These are phyloP conservation scores for Epiperipatus broadwayi DNA, from an alignment of 2,888 invertebrate genomes.

Conservation along the genomic window DNA sequence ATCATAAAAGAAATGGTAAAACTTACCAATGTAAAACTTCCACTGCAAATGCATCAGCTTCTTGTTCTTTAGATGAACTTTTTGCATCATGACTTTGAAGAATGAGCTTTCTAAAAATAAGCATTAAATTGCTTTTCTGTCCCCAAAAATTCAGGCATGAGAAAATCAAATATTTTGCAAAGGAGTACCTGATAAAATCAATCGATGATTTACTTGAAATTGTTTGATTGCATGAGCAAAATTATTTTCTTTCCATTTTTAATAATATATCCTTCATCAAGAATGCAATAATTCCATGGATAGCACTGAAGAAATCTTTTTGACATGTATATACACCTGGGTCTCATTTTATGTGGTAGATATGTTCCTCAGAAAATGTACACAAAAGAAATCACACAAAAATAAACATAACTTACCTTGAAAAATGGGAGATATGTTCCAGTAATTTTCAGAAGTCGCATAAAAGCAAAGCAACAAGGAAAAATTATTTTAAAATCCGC, in stretches of 20 bases:
- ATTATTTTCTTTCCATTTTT: conserved; percentile 92
- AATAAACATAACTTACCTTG: no score
- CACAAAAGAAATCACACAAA: no score
- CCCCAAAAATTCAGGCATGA: conserved; percentile 95
- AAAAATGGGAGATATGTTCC: no score
- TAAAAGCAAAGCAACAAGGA: no score
- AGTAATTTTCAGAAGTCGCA: no score
- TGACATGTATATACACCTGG: no score
- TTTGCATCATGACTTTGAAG: conserved; percentile 67
- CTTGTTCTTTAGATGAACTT: conserved; percentile 56
- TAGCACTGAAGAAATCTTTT: conserved; percentile 64
- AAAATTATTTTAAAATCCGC: no score
- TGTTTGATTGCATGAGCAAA: conserved; percentile 86
- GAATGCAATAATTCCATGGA: conserved; percentile 88
- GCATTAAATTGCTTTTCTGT: conserved; percentile 84
- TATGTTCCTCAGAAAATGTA: no score
- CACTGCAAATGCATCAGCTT: no score
- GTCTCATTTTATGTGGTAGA: no score
- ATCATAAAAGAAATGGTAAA: conserved; percentile 34
- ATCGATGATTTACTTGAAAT: conserved; percentile 62
- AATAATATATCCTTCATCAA: conserved; percentile 95
- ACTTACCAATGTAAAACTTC: no score
- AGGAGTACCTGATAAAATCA: conserved; percentile 90
- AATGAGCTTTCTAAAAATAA: conserved; percentile 57
- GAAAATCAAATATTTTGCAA: conserved; percentile 93